These are phyloP conservation scores for Anarsia innoxiella DNA, from an alignment of 2,888 invertebrate species.

Conservation along the genomic window DNA sequence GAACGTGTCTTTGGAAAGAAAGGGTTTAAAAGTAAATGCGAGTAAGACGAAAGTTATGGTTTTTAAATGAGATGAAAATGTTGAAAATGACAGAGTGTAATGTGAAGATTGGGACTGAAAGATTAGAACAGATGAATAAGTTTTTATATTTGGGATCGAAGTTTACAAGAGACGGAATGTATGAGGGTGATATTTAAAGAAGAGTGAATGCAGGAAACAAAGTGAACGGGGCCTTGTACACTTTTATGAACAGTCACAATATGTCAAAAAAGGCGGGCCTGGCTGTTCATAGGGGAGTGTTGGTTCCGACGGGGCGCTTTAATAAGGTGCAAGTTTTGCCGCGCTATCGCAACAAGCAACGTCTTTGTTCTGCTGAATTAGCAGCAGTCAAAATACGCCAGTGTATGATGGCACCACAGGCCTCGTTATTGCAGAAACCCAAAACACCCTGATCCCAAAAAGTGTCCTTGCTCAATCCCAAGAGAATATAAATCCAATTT, in stretches of 20 bases:
- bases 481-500: no score
- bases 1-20: neutral
- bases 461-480: no score
- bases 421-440: no score
- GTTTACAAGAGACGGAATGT: conserved; percentile 16
- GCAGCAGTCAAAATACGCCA: no score
- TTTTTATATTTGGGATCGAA: conserved; percentile 14
- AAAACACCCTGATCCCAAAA: no score
- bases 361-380: no score
- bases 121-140: neutral
- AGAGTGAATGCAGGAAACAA: neutral
- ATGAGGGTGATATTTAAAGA: neutral
- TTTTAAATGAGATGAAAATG: neutral
- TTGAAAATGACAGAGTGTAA: no score
- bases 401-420: no score
- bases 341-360: no score
- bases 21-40: conserved; percentile 3
- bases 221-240: neutral
- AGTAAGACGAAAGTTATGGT: conserved; percentile 5
- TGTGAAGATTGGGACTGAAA: neutral
- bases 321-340: no score
- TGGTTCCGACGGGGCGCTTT: no score
- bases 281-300: neutral
- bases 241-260: neutral
- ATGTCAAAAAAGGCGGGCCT: neutral